Conservation (phyloP, 2,113 vertebrate species). For the Ceyx cyanopectus region DNA sequence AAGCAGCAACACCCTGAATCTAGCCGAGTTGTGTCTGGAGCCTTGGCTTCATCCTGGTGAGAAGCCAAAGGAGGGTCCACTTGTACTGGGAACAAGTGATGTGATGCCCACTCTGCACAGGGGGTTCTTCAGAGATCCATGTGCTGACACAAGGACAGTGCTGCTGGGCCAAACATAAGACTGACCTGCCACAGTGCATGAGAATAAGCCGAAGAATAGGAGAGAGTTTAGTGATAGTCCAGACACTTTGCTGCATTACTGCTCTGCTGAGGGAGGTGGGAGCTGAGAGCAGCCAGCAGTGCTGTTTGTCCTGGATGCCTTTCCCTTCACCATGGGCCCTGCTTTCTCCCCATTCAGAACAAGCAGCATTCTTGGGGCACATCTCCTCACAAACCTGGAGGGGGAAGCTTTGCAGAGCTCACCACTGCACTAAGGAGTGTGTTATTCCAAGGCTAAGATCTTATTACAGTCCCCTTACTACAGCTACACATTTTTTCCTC, state of each 20-base stretch:
- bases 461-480: conserved; percentile 64
- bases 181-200: background rate
- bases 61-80: background rate
- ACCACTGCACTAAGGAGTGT: background rate
- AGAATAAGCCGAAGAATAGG: background rate
- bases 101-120: background rate
- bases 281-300: background rate
- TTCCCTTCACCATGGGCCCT: background rate
- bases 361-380: conserved; percentile 45
- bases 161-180: background rate
- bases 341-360: background rate
- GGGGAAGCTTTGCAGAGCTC: background rate
- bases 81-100: background rate
- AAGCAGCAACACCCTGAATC: background rate
- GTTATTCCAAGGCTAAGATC: conserved; percentile 55
- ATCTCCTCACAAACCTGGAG: conserved; percentile 55
- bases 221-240: background rate
- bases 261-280: background rate
- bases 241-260: background rate
- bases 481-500: conserved; percentile 56
- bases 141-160: background rate
- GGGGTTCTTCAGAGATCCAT: background rate
- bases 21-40: background rate
- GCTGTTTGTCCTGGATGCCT: conserved; percentile 58
- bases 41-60: background rate